Base-by-base conservation (phyloP, 2,888 invertebrate genomes). In the Pomacea canaliculata region DNA sequence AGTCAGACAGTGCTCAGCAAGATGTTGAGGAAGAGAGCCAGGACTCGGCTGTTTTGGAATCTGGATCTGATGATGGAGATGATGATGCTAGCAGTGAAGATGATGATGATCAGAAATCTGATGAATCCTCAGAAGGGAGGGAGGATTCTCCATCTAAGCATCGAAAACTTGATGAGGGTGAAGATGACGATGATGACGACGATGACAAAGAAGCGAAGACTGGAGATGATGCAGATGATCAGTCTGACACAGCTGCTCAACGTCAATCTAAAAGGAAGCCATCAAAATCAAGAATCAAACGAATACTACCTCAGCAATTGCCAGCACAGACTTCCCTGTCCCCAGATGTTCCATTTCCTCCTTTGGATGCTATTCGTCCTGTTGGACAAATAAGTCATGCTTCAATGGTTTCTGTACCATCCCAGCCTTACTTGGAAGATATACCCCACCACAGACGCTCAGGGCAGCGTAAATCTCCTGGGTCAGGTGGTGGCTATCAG, bases 251-350 rank as follows among this genome's bases (percentile, higher is more conserved):
- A 13, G 74, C 62, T 2, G 60, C 74, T 13, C 68, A 62, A 4
- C 69, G 74, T 12, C 74, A 74, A 23, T 80, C 80, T 56, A 80
- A 80, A 62, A 60, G 80, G 49, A 80, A 80, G 49, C 80, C 80
- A 48, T 80, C 80, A 46, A 80, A 80, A 68, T 78, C 80, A n/a
- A 76, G 75, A 59, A 80, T 80, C 56, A 80, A 80, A 66, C 80
- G 78, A 19, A 80, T 80, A 68, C 71, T 78, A 18, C 80, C 80
- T n/a, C 74, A 74, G 49, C 62, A 74, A 2, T 56, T 59, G 48
- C 68, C 49, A 1, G 37, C 60, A 1, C 67, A 56, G 4, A 56
- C 68, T 2, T 49, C 59, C 48, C 56, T 68, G n/a, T 60, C 68
- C n/a, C 67, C 73, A 23, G 74, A 74, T 13, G 62, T 49, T n/a